Base-by-base conservation (phyloP, 2,888 invertebrate species). In the Amphimallon solstitiale region DNA sequence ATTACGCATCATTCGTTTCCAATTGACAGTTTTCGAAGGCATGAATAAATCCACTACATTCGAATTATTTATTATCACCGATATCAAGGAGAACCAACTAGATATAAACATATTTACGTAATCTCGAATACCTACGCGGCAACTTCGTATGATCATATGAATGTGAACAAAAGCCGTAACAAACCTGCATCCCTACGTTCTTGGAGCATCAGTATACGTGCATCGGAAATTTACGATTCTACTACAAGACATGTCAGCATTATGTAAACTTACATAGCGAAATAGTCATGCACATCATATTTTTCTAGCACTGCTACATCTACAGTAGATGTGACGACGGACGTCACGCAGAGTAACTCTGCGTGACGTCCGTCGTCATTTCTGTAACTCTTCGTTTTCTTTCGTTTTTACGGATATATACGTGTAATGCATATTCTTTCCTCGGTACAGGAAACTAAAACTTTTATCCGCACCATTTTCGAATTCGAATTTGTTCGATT, bases 231-330 rank as follows among this genome's bases (percentile, higher is more conserved):
- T 62, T 62, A 62, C 49, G 62, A 48, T 23, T 62, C 40, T 29
- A 23, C 10, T 56, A 23, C 38, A 23, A 40, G 62, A 62, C 49
- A 62, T 62, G 62, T 62, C 62, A 19, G 34, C 62, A 51, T 49
- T 49, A 38, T 51, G 38, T 62, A 62, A 38, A 62, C 49, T 14
- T 40, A 56, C n/a, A n/a, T n/a, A n/a, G n/a, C n/a, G 40, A 40
- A 62, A 48, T 40, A 51, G 48, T 49, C 49, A 40, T 48, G 62
- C 62, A 51, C 38, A 62, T 62, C 62, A 51, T 49, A 62, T 62
- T 40, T 56, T 56, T 40, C 56, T 17, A 40, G 38, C 21, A 35
- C 56, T 40, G 7, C 40, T 38, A 56, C 56, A 56, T 56, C 9
- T 23, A 40, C n/a, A n/a, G n/a, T n/a, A 10, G 23, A 19, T 19